Percentiles rank a stretch among this genome's conserved stretches.
Evolutionary conservation across 2,888 invertebrate genomes (phyloP).

Genomic region (Iselma pallidipennis): DNA sequence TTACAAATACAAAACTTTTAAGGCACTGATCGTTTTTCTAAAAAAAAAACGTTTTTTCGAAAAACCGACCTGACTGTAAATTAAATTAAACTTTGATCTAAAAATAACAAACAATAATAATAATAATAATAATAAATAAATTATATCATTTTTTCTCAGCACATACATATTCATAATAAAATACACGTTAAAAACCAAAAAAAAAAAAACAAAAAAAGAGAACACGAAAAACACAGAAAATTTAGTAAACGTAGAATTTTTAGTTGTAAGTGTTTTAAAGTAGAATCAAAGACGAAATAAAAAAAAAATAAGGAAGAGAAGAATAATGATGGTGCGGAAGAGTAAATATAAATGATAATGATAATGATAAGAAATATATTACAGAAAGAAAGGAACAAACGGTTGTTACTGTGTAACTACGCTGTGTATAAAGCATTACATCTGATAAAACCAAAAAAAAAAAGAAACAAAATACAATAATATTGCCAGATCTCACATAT

Average conservation of each 20-base stretch:
- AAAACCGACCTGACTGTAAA: slow-evolving; percentile 53
- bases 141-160: slow-evolving; percentile 22
- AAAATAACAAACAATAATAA: slow-evolving; percentile 54
- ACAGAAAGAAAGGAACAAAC: slow-evolving; percentile 54
- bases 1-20: no score
- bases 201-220: background rate
- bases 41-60: no score
- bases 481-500: slow-evolving; percentile 66
- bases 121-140: slow-evolving; percentile 13
- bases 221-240: background rate
- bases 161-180: background rate
- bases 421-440: slow-evolving; percentile 68
- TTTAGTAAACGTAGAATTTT: slow-evolving; percentile 59
- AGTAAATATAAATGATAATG: background rate
- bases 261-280: slow-evolving; percentile 67
- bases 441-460: slow-evolving; percentile 52
- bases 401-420: slow-evolving; percentile 75
- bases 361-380: slow-evolving; percentile 41
- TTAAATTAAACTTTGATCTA: slow-evolving; percentile 54
- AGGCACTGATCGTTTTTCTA: no score
- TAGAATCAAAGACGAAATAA: background rate
- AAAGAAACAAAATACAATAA: slow-evolving; percentile 62
- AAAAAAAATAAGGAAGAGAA: background rate
- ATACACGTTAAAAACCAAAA: background rate
- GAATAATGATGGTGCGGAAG: background rate